Conservation (phyloP, 2,797 vertebrate species). For the Thripadectes ignobilis region DNA sequence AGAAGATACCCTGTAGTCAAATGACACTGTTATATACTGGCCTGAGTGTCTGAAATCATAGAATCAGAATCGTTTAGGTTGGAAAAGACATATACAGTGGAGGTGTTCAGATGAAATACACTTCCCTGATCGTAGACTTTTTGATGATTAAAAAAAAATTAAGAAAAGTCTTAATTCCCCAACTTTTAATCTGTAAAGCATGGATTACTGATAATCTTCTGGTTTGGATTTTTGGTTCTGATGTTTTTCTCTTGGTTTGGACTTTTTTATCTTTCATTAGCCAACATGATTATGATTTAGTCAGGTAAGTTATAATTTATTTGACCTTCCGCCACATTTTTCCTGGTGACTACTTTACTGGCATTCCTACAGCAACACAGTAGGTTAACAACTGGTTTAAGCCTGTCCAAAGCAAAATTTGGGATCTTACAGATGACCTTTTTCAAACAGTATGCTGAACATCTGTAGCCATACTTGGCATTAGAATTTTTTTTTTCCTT, state of each 20-base stretch:
- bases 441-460: neutral
- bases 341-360: neutral
- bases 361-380: neutral
- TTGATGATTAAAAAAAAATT: neutral
- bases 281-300: neutral
- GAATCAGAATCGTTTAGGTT: neutral
- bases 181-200: neutral
- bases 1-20: neutral
- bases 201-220: neutral
- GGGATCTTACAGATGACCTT: neutral
- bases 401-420: neutral
- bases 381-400: slow-evolving; percentile 1
- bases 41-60: neutral
- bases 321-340: neutral
- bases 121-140: neutral
- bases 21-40: neutral
- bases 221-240: neutral
- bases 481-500: slow-evolving; percentile 12
- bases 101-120: neutral
- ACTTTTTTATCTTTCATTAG: neutral
- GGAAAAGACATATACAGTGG: neutral
- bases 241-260: neutral
- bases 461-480: neutral
- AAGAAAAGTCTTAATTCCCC: neutral
- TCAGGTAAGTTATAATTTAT: neutral